phyloP scores from a whole-genome alignment of 2,888 invertebrate species.

The Diachrysia chrysitis region DNA sequence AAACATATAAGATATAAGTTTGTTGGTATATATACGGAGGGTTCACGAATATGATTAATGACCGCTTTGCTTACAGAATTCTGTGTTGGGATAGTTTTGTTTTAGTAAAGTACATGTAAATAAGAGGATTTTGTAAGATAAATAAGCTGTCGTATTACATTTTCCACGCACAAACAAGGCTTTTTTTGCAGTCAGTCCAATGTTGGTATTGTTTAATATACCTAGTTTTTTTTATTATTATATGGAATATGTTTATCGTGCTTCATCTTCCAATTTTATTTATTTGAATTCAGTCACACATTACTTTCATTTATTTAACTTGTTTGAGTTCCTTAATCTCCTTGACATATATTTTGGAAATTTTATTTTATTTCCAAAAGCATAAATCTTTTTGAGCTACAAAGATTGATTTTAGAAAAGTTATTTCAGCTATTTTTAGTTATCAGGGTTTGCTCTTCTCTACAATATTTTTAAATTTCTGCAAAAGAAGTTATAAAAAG shows the following conservation, averaged over 20 bases:
- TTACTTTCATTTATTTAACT: not conserved
- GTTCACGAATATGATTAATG: not conserved
- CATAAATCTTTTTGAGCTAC: slow-evolving; percentile 10
- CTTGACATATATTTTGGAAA: slow-evolving; percentile 7
- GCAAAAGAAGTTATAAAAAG: not conserved
- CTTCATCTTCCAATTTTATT: too few relatives aligned
- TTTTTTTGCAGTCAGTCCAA: not conserved
- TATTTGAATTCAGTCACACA: too few relatives aligned
- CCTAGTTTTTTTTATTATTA: too few relatives aligned
- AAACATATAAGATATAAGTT: not conserved
- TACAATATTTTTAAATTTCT: not conserved
- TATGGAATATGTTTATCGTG: too few relatives aligned
- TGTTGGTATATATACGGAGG: not conserved
- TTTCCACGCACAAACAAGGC: not conserved
- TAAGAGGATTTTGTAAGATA: too few relatives aligned
- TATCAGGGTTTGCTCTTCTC: not conserved
- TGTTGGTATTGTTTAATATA: too few relatives aligned
- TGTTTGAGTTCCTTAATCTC: slow-evolving; percentile 6
- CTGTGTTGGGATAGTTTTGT: not conserved
- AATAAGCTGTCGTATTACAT: not conserved
- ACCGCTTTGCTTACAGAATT: not conserved
- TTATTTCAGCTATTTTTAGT: not conserved
- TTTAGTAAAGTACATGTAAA: not conserved
- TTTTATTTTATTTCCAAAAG: slow-evolving; percentile 24
- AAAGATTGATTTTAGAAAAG: slow-evolving; percentile 35